Conservation (phyloP, 2,888 invertebrate genomes). For the Mellilla xanthometata region DNA sequence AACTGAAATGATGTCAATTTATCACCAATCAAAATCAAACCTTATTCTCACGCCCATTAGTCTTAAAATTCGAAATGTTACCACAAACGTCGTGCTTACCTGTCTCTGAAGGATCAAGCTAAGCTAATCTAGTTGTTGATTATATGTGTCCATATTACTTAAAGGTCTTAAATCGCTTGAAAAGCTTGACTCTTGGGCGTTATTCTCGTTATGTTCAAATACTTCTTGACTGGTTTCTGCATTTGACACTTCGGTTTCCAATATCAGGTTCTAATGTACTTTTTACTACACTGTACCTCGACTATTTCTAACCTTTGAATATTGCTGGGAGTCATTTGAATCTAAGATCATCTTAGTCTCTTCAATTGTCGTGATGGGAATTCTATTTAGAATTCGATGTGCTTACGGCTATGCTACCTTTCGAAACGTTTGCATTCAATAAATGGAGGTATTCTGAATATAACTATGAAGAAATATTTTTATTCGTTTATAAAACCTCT, state of each 20-base stretch:
- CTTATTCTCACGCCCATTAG: conserved; percentile 41
- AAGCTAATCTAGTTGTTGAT: conserved; percentile 65
- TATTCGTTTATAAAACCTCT: too few species aligned
- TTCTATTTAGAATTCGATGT: conserved; percentile 6
- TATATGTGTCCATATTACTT: conserved; percentile 37
- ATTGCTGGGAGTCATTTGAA: conserved; percentile 6
- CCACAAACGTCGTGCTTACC: conserved; percentile 53
- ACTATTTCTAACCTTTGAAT: conserved; percentile 13
- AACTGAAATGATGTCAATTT: conserved; percentile 47
- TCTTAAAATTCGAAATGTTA: conserved; percentile 42
- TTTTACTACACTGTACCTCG: conserved; percentile 24
- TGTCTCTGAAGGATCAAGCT: conserved; percentile 69
- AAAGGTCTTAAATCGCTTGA: conserved; percentile 54
- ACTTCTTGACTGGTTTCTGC: conserved; percentile 47
- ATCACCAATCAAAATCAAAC: conserved; percentile 41
- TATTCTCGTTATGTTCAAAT: conserved; percentile 57
- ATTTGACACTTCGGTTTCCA: conserved; percentile 31
- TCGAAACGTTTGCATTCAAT: too few species aligned
- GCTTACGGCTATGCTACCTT: too few species aligned
- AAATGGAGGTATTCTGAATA: too few species aligned
- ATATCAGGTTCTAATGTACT: conserved; percentile 52
- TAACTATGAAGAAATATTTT: too few species aligned
- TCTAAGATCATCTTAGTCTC: conserved; percentile 18
- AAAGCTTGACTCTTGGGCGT: conserved; percentile 50
- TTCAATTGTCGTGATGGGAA: conserved; percentile 14